phyloP scores from a whole-genome alignment of 2,888 invertebrate species.

The Spatulosminthurus flaviceps region DNA sequence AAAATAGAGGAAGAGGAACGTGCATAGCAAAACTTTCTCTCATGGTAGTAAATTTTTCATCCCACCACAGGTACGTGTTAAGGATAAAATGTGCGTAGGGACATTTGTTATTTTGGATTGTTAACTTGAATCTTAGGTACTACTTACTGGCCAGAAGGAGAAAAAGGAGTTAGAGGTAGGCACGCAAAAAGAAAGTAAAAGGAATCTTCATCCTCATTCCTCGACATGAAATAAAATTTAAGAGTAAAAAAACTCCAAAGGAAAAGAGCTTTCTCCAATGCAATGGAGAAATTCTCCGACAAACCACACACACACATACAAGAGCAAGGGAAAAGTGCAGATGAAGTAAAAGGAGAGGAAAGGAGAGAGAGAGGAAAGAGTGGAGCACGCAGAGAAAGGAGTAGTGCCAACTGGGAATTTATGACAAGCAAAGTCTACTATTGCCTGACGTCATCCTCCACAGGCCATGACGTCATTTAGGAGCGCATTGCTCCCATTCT shows the following conservation, averaged over 20 bases:
- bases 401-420: conserved; percentile 47
- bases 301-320: neutral
- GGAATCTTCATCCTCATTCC: neutral
- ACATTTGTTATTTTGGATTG: neutral
- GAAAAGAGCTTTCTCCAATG: neutral
- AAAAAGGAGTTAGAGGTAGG: neutral
- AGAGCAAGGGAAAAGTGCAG: neutral
- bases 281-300: neutral
- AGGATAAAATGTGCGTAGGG: neutral
- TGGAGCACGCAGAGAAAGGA: conserved; percentile 23
- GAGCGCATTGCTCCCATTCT: neutral
- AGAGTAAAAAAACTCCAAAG: neutral
- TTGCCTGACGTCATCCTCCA: conserved; percentile 48
- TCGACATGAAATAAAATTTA: neutral
- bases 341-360: neutral
- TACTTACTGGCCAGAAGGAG: neutral
- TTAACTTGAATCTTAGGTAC: neutral
- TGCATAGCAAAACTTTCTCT: no score
- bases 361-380: conserved; percentile 16
- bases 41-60: no score
- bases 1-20: no score
- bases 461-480: neutral
- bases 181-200: neutral
- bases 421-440: conserved; percentile 49
- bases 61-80: neutral